phyloP scores from a whole-genome alignment of 2,888 invertebrate species.

The Epinotia nisella region DNA sequence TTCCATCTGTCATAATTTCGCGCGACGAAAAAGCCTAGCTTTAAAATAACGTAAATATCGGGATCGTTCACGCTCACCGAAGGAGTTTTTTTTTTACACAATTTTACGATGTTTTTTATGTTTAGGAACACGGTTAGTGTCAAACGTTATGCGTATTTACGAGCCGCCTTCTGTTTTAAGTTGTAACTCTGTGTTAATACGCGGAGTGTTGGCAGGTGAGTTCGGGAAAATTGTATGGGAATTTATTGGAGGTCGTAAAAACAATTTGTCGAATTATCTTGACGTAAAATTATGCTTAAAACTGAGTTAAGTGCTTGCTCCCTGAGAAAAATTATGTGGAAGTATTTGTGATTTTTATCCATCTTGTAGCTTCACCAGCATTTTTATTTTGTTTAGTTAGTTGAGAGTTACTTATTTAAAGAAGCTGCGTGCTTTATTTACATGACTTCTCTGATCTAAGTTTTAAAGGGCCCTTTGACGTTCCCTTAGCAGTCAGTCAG shows the following conservation, averaged over 20 bases:
- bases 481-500: too few species aligned
- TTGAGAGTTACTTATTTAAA: too few species aligned
- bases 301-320: neutral
- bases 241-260: conserved; percentile 24
- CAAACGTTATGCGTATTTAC: conserved; percentile 62
- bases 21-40: conserved; percentile 57
- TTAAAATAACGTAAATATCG: conserved; percentile 60
- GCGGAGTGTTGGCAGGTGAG: conserved; percentile 41
- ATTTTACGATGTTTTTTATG: conserved; percentile 62
- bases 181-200: conserved; percentile 47
- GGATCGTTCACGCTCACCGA: conserved; percentile 57
- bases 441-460: too few species aligned
- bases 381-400: too few species aligned
- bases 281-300: conserved; percentile 1
- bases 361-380: too few species aligned
- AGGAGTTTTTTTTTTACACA: conserved; percentile 52
- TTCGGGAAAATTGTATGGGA: conserved; percentile 29
- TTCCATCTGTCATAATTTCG: conserved; percentile 77
- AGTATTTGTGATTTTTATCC: too few species aligned
- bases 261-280: conserved; percentile 28
- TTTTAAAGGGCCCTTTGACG: too few species aligned
- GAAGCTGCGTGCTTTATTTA: too few species aligned
- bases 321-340: neutral
- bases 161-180: conserved; percentile 59
- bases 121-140: conserved; percentile 53